Evolutionary conservation across 2,113 vertebrate species (phyloP), one percentile per base, ranked within the genome.

Genomic region (Nibea albiflora): DNA sequence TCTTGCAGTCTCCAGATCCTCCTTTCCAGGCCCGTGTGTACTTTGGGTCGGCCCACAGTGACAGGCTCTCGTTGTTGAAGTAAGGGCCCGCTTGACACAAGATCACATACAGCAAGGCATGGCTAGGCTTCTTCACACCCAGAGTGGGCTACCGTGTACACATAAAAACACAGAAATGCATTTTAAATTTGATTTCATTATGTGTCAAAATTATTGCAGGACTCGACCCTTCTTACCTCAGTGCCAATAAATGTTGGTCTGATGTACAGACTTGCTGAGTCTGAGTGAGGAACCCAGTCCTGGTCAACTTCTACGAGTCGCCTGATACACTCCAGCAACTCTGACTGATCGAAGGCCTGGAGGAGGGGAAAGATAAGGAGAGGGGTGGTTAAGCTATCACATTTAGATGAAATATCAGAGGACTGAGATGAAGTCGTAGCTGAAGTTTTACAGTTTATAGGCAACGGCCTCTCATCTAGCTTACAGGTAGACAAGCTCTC

Each of bases 1-100:
- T 79, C 88, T 99, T 99, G 94, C 95, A 97, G 93, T 97, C 96
- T 5, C 97, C 98, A 0, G 95, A 97, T 60, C 98, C 98, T 80
- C 97, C 97, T 92, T 93, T 95, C 97, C 97, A 98, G 8, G 97
- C 96, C 79, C 96, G 93, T 11, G 96, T 94, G 0, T 96, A 97
- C 87, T 97, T 97, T 0, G 96, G 95, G 84, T 97, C 94, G 0
- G 97, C 97, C 97, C 96, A 97, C 24, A 99, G 85, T 19, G 96
- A 97, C 77, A 98, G 94, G 66, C 95, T 86, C 44, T 93, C 95
- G 0, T 87, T 94, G 66, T 92, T 89, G 35, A 89, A 89, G 74
- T 89, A 89, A 9, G 69, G 16, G 15, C 80, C 76, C 20, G 20
- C 77, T 31, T n/a, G 76, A 68, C 66, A 46, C 49, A 90, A 15